A percentile compares a stretch with the other conserved stretches of the same genome.
phyloP scores from a whole-genome alignment of 2,113 vertebrate genomes.

The Arothron firmamentum region DNA sequence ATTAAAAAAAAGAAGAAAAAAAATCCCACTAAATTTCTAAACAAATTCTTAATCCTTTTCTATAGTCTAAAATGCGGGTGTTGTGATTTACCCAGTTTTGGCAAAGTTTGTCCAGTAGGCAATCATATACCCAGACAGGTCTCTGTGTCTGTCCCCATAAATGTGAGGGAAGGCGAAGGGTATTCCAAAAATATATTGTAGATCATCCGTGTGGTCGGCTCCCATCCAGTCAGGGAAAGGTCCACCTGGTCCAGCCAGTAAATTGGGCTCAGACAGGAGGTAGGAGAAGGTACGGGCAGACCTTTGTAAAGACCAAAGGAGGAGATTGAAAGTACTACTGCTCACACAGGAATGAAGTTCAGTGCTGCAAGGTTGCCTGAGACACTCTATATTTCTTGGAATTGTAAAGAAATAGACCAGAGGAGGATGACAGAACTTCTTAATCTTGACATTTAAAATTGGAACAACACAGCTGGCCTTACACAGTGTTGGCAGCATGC shows the following conservation, averaged over 20 bases:
- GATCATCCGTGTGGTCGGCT: slow-evolving; percentile 88
- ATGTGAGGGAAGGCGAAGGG: slow-evolving; percentile 79
- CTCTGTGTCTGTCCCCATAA: slow-evolving; percentile 80
- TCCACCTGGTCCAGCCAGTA: slow-evolving; percentile 59
- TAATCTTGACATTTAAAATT: background rate
- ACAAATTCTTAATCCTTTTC: no score
- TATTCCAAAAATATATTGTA: slow-evolving; percentile 92
- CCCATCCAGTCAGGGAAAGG: slow-evolving; percentile 86
- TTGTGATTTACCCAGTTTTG: slow-evolving; percentile 79
- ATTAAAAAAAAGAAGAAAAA: no score
- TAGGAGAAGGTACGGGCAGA: slow-evolving; percentile 84
- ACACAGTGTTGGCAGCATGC: slow-evolving; percentile 77
- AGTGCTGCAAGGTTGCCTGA: no score
- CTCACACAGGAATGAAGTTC: no score
- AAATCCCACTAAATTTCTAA: no score
- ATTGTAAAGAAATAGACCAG: no score
- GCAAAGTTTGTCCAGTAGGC: slow-evolving; percentile 98
- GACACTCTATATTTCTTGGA: no score
- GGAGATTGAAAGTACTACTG: no score
- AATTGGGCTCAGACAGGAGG: slow-evolving; percentile 80
- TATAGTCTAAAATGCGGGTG: background rate
- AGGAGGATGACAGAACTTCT: no score
- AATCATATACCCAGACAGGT: slow-evolving; percentile 80
- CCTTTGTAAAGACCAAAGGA: slow-evolving; percentile 55
- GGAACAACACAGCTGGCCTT: slow-evolving; percentile 26